Evolutionary conservation across 2,888 invertebrate genomes (phyloP).

Genomic region (Plemyria rubiginata): DNA sequence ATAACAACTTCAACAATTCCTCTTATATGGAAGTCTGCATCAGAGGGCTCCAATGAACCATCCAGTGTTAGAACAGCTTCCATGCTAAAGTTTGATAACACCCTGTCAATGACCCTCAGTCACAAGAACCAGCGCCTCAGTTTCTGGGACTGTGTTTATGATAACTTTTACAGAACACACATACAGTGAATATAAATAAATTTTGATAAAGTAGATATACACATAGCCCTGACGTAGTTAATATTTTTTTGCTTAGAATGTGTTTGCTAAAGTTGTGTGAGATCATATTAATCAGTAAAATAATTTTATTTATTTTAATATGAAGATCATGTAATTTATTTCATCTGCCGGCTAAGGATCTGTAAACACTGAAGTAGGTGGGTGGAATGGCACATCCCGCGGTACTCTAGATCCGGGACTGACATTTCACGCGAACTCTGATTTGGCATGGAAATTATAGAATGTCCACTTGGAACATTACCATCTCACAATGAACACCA

Average conservation of each 20-base stretch:
- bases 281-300: background rate
- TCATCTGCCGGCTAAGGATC: conserved; percentile 11
- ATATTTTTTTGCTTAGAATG: too few relatives aligned
- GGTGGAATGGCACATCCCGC: conserved; percentile 25
- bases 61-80: conserved; percentile 49
- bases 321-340: background rate
- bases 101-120: conserved; percentile 46
- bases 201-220: too few relatives aligned
- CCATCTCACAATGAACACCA: background rate
- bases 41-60: conserved; percentile 35
- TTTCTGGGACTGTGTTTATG: conserved; percentile 73
- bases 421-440: conserved; percentile 1
- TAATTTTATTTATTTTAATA: background rate
- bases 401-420: conserved; percentile 33
- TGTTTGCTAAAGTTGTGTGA: too few relatives aligned
- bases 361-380: conserved; percentile 28
- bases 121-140: conserved; percentile 51
- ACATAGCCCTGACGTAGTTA: background rate
- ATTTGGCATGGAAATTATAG: background rate
- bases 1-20: conserved; percentile 62
- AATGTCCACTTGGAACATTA: background rate
- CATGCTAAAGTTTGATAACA: conserved; percentile 51
- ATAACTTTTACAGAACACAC: conserved; percentile 59
- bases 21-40: conserved; percentile 65
- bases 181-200: conserved; percentile 30